phyloP scores from a whole-genome alignment of 2,113 vertebrate species.

The Nibea coibor region DNA sequence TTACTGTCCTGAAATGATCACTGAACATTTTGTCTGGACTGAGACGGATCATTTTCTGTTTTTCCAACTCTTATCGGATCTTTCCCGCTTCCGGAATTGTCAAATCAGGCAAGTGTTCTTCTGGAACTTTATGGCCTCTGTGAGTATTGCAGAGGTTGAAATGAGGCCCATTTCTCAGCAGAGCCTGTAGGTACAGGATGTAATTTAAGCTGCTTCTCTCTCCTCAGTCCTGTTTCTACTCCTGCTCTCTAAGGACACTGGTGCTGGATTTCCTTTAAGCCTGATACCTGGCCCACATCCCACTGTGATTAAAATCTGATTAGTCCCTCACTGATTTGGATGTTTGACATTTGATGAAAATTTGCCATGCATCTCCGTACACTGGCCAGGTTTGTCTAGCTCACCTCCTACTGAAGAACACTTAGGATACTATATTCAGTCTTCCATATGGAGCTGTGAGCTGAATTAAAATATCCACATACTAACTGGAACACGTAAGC shows the following conservation, averaged over 20 bases:
- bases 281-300: background rate
- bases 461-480: too few species aligned
- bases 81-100: background rate
- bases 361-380: background rate
- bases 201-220: conserved; percentile 32
- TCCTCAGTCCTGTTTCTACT: conserved; percentile 4
- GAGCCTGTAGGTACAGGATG: conserved; percentile 17
- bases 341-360: conserved; percentile 3
- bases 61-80: background rate
- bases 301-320: conserved; percentile 2
- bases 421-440: too few species aligned
- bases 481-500: too few species aligned
- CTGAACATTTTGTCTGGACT: background rate
- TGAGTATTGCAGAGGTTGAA: conserved; percentile 2
- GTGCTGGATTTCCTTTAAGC: background rate
- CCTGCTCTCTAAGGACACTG: conserved; percentile 13
- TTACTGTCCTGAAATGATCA: too few species aligned
- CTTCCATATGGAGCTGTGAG: too few species aligned
- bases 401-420: background rate
- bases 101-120: background rate
- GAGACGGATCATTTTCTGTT: background rate
- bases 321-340: background rate
- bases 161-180: conserved; percentile 23
- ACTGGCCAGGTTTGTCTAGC: background rate
- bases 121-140: background rate